A percentile compares a stretch with the other conserved stretches of the same genome.
Conservation (phyloP, 2,797 vertebrate genomes). For the Thripadectes ignobilis region DNA sequence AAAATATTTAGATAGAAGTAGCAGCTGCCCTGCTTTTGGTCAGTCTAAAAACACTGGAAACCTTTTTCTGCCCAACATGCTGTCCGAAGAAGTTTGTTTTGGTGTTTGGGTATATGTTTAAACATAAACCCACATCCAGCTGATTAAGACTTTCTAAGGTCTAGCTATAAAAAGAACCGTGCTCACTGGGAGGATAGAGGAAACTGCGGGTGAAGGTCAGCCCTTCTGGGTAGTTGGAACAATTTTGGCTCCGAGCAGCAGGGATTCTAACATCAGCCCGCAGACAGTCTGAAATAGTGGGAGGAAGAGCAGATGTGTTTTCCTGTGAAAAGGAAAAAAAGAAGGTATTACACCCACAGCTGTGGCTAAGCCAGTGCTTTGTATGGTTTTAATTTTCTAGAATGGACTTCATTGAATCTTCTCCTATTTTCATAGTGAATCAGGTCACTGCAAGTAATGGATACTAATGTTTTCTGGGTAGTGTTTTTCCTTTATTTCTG, state of each 20-base stretch:
- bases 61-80: slow-evolving; percentile 26
- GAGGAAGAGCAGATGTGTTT: slow-evolving; percentile 73
- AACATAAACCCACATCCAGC: slow-evolving; percentile 79
- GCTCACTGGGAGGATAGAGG: slow-evolving; percentile 93
- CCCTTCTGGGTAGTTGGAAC: slow-evolving; percentile 78
- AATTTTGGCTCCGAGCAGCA: slow-evolving; percentile 83
- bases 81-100: slow-evolving; percentile 68
- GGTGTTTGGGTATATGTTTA: slow-evolving; percentile 72
- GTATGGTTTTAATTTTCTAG: slow-evolving; percentile 71
- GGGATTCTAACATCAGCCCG: slow-evolving; percentile 90
- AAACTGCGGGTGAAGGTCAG: slow-evolving; percentile 82
- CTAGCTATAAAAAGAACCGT: slow-evolving; percentile 75
- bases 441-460: slow-evolving; percentile 56
- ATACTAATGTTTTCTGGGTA: slow-evolving; percentile 42
- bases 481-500: slow-evolving; percentile 50
- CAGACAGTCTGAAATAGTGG: slow-evolving; percentile 83
- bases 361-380: slow-evolving; percentile 64
- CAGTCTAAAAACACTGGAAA: slow-evolving; percentile 43
- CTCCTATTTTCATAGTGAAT: slow-evolving; percentile 77
- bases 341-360: slow-evolving; percentile 69
- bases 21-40: background rate
- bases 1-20: slow-evolving; percentile 45
- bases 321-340: slow-evolving; percentile 73
- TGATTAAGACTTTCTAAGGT: slow-evolving; percentile 77
- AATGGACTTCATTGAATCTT: slow-evolving; percentile 66